Evolutionary conservation across 1,140 invertebrate genomes (phyloP).

Genomic region (Neuroterus valhalla): DNA sequence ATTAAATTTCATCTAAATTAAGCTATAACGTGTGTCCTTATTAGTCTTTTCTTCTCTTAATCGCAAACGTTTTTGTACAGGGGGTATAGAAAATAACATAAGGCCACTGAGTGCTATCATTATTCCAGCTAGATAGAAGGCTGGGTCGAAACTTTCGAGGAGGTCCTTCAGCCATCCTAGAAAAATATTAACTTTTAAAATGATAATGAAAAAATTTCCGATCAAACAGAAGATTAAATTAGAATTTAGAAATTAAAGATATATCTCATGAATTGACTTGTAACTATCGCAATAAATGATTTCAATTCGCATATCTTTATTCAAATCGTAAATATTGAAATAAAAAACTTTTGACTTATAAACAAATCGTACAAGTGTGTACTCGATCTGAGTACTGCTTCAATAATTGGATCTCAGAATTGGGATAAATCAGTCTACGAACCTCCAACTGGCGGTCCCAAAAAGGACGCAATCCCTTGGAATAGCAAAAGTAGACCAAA

Average conservation of each 20-base stretch:
- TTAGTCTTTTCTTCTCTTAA: slow-evolving; percentile 29
- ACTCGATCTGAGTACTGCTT: no score
- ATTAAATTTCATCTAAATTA: slow-evolving; percentile 20
- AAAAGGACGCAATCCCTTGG: slow-evolving; percentile 92
- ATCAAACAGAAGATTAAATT: no score
- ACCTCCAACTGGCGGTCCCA: slow-evolving; percentile 93
- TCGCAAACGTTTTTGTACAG: slow-evolving; percentile 77
- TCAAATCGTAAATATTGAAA: background rate
- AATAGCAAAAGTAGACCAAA: slow-evolving; percentile 94
- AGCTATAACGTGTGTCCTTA: background rate
- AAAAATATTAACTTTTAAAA: slow-evolving; percentile 48
- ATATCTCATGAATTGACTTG: no score
- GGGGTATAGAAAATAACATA: slow-evolving; percentile 91
- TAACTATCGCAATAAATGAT: background rate
- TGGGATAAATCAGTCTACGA: slow-evolving; percentile 45
- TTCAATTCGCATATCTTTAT: slow-evolving; percentile 5
- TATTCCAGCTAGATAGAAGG: slow-evolving; percentile 87
- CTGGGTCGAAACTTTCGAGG: slow-evolving; percentile 86
- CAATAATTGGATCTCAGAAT: background rate
- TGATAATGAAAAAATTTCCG: background rate
- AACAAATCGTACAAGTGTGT: slow-evolving; percentile 10
- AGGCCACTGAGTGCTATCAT: slow-evolving; percentile 91
- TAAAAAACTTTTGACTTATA: background rate
- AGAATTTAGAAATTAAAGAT: no score
- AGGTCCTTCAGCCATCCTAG: slow-evolving; percentile 88